A percentile compares a stretch with the other conserved stretches of the same genome.
phyloP scores from a whole-genome alignment of 2,113 vertebrate genomes.

The Mormyrus iriodes region DNA sequence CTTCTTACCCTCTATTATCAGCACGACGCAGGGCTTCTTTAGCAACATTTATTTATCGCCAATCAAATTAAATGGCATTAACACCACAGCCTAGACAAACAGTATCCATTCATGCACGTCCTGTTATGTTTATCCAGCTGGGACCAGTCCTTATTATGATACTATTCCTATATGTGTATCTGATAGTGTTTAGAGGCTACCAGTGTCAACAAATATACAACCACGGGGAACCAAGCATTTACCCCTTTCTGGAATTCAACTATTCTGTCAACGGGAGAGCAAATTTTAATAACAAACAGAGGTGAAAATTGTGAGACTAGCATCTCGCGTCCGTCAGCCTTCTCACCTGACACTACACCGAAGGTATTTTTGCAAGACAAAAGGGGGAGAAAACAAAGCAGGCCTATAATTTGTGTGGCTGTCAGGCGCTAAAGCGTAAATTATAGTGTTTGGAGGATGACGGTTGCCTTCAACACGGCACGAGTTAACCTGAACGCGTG shows the following conservation, averaged over 20 bases:
- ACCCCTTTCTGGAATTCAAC: not conserved
- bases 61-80: not conserved
- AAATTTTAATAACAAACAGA: not conserved
- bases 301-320: conserved; percentile 4
- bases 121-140: not conserved
- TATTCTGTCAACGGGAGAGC: not conserved
- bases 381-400: conserved; percentile 35
- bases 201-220: not conserved
- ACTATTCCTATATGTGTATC: not conserved
- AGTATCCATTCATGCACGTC: not conserved
- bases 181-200: not conserved
- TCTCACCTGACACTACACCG: conserved; percentile 39
- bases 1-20: not conserved
- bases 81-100: not conserved
- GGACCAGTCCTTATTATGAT: not conserved
- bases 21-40: not conserved
- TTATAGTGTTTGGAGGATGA: conserved; percentile 58
- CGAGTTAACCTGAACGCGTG: not conserved
- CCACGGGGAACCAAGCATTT: not conserved
- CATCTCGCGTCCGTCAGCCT: conserved; percentile 34
- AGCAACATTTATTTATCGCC: not conserved
- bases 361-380: conserved; percentile 28
- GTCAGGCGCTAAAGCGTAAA: conserved; percentile 54
- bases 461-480: conserved; percentile 37
- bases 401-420: conserved; percentile 56